Evolutionary conservation across 2,797 vertebrate species (phyloP).

Genomic region (Pampus argenteus): DNA sequence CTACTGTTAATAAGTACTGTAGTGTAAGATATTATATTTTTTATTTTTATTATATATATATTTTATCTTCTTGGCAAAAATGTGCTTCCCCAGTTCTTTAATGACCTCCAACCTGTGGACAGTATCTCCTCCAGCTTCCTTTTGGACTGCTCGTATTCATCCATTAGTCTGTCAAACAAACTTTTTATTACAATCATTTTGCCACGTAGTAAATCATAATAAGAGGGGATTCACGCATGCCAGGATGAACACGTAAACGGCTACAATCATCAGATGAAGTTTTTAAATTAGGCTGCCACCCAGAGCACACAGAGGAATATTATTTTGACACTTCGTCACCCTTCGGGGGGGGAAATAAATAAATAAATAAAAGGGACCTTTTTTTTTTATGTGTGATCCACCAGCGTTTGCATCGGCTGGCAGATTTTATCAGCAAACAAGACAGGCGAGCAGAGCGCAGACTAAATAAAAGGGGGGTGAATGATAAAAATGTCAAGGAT

Average conservation of each 20-base stretch:
- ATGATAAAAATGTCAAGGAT: constrained; percentile 82
- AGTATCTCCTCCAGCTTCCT: not conserved
- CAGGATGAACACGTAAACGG: constrained; percentile 57
- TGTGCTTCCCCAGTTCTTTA: not conserved
- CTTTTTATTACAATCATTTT: constrained; percentile 7
- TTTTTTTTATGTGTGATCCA: constrained; percentile 87
- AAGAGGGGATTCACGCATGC: constrained; percentile 10
- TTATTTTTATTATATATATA: not conserved
- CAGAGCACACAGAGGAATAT: constrained; percentile 76
- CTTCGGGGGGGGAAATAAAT: constrained; percentile 65
- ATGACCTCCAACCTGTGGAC: not conserved
- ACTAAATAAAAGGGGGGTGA: constrained; percentile 72
- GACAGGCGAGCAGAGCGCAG: constrained; percentile 75
- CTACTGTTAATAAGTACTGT: no score
- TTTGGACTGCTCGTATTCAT: not conserved
- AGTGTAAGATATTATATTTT: no score
- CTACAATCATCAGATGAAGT: constrained; percentile 74
- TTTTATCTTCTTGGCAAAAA: not conserved
- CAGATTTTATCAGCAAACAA: constrained; percentile 84
- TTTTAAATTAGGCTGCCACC: constrained; percentile 83
- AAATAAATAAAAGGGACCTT: constrained; percentile 69
- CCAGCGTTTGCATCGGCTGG: constrained; percentile 73
- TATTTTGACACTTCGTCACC: constrained; percentile 81
- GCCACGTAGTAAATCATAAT: not conserved
- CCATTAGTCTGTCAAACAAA: not conserved